These are phyloP conservation scores for Aleiodes sp. DNA, from an alignment of 1,140 invertebrate species.

Conservation along the genomic window DNA sequence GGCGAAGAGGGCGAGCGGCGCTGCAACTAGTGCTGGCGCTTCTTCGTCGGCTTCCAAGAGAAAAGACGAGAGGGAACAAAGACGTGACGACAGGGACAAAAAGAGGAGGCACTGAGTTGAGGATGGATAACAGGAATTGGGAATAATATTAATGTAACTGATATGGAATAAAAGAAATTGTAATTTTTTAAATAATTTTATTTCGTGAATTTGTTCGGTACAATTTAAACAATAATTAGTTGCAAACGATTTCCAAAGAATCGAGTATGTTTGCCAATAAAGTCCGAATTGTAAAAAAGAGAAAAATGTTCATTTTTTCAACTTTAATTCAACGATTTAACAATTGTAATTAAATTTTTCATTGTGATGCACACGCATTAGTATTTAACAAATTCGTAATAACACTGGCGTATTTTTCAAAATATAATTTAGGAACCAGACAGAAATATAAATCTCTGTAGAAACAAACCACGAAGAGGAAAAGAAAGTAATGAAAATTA, in stretches of 20 bases:
- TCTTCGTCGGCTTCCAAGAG: slow-evolving; percentile 44
- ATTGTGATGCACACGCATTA: not conserved
- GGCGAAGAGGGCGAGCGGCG: slow-evolving; percentile 85
- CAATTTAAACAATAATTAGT: too few species aligned
- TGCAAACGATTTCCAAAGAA: too few species aligned
- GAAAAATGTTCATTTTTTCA: not conserved
- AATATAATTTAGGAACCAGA: not conserved
- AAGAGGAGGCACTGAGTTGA: slow-evolving; percentile 54
- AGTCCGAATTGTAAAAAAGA: not conserved
- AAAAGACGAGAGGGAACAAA: slow-evolving; percentile 59
- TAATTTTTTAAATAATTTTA: too few species aligned
- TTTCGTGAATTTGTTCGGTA: not conserved
- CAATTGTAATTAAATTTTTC: not conserved
- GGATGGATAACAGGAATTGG: too few species aligned
- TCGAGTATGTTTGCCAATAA: too few species aligned
- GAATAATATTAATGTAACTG: too few species aligned
- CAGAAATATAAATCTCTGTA: not conserved
- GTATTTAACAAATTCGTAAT: not conserved
- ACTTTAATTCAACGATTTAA: not conserved
- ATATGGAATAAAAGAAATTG: too few species aligned
- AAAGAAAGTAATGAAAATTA: not conserved
- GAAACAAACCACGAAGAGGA: too few species aligned
- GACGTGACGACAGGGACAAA: slow-evolving; percentile 49
- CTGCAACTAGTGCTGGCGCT: slow-evolving; percentile 43
- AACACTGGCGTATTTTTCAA: not conserved